Evolutionary conservation across 2,113 vertebrate genomes (phyloP).

Genomic region (Prunella himalayana): DNA sequence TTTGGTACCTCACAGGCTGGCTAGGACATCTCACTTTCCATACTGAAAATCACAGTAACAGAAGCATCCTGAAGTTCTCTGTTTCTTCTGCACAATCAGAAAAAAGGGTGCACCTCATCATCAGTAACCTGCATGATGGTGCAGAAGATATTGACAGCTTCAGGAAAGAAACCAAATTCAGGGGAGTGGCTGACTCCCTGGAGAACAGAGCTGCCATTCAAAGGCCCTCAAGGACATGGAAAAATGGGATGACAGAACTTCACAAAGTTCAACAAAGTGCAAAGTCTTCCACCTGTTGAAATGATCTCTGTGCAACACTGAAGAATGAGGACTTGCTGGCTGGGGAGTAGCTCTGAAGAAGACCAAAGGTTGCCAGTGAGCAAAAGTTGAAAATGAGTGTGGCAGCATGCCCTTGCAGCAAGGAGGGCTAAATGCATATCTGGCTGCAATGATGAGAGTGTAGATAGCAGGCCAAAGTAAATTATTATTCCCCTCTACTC

Average conservation of each 20-base stretch:
- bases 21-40: not conserved
- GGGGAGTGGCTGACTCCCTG: not conserved
- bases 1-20: not conserved
- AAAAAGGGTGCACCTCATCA: not conserved
- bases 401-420: not conserved
- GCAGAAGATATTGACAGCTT: not conserved
- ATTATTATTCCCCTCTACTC: conserved; percentile 25
- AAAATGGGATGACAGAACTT: not conserved
- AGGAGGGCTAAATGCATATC: not conserved
- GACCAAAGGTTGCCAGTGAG: not conserved
- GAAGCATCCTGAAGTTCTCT: not conserved
- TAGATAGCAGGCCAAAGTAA: conserved; percentile 5
- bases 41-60: not conserved
- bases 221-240: not conserved
- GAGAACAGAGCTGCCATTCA: not conserved
- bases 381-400: not conserved
- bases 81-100: not conserved
- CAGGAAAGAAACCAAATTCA: not conserved
- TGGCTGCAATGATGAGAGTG: not conserved
- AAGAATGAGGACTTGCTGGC: not conserved
- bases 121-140: not conserved
- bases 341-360: not conserved
- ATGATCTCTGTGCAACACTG: not conserved
- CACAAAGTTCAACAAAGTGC: not conserved
- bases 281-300: not conserved